Base-by-base conservation (phyloP, 2,797 vertebrate genomes). In the Myotis planiceps region DNA sequence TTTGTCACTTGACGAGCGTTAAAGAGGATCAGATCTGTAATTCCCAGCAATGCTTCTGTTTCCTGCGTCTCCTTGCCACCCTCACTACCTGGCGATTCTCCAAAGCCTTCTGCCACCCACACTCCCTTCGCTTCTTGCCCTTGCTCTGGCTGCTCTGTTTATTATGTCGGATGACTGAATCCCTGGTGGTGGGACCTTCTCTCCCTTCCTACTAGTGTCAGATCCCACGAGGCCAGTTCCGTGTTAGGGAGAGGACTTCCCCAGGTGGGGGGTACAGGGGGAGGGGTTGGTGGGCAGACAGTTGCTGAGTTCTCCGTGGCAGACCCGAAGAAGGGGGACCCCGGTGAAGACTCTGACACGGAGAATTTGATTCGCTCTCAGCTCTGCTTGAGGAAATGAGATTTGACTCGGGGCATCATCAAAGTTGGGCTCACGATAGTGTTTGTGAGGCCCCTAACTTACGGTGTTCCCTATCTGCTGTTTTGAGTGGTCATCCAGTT, bases 401-500 rank as follows among this genome's bases (percentile, higher is more conserved):
- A 53, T 79, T 34, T 45, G 7, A 71, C 58, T 68, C 12, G 37
- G 2, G 2, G 78, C 18, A 42, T 63, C 5, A 23, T 82, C 53
- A 27, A 6, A 68, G 65, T 12, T 23, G 19, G 32, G 25, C 8
- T 78, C 37, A 3, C 0, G 60, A 13, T 2, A 29, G 58, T 51
- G 5, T 72, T 68, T 60, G 18, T 6, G 1, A 8, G 23, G 19
- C 15, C 16, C 63, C 85, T 51, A 8, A 3, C n/a, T 16, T 25
- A 18, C 0, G 15, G 3, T 5, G 13, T 6, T 85, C 65, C 55
- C 23, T 19, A 9, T 68, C n/a, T 68, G 12, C 21, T 3, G 42
- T 37, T 80, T 88, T 69, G 55, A 76, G 29, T 80, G 63, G 39
- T 55, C 37, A 92, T 80, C 21, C 7, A n/a, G 13, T 86, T 78